Evolutionary conservation across 2,113 vertebrate genomes (phyloP), one percentile per base, ranked within the genome.

Genomic region (Hippocampus comes): DNA sequence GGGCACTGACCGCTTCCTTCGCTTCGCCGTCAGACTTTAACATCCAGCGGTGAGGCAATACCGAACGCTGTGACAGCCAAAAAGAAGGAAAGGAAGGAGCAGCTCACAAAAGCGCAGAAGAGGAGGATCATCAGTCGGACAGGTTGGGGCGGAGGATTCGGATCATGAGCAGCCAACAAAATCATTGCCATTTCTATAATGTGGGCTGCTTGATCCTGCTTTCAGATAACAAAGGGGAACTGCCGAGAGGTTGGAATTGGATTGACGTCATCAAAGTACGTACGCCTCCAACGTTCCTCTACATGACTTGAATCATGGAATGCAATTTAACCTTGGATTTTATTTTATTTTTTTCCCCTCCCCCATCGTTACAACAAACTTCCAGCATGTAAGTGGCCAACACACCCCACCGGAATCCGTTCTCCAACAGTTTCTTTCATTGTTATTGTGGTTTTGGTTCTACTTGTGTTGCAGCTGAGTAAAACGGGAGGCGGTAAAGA

Each of bases 171-270:
- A 1, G 6, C 18, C 4, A 49, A 17, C 4, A 5, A 17, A 17
- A 49, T 5, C 4, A 20, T 18, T 6, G 17, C 1, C 6, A 0
- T 20, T 20, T 51, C 15, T 20, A 6, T 51, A 17, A 51, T 0
- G 48, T 51, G 48, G 18, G 15, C 48, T 51, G 30, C 63, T 25
- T 1, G 9, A 55, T 23, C 71, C 34, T 53, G 67, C 72, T 76
- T 91, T 43, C 88, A 96, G 97, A 98, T 92, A 91, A 96, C 85
- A 97, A 94, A 87, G 97, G 97, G 9, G 96, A 98, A 21, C 93
- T 98, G 65, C 97, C 97, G 0, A 91, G 97, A 91, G 97, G 97
- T 11, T 99, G 96, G 97, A 95, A 99, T 90, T 99, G 97, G 97
- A 92, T 96, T 12, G 97, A 98, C 2, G 97, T 99, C 18, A 93